These are phyloP conservation scores for Corythoichthys haematopterus DNA, from an alignment of 2,113 vertebrate species.

Conservation along the genomic window DNA sequence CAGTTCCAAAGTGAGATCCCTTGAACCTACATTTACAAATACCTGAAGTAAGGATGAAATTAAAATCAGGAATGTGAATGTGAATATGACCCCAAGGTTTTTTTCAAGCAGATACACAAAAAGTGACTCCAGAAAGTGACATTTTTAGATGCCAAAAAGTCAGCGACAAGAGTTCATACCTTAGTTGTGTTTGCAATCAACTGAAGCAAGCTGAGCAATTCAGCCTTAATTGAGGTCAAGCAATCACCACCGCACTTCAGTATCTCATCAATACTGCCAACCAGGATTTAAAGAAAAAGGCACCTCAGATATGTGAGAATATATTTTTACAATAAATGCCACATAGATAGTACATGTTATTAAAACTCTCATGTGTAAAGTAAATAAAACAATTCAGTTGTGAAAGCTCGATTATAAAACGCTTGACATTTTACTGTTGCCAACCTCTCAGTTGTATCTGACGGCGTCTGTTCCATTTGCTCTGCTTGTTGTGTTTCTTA, in stretches of 20 bases:
- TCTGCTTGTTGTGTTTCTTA: conserved; percentile 27
- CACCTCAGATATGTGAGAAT: background rate
- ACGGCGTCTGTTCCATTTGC: conserved; percentile 30
- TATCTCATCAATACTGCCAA: background rate
- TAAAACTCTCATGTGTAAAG: background rate
- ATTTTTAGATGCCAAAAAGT: no score
- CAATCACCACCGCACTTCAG: background rate
- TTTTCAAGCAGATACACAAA: no score
- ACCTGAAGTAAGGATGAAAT: no score
- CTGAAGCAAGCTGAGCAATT: no score
- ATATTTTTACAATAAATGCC: background rate
- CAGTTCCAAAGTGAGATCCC: no score
- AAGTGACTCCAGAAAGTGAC: no score
- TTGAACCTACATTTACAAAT: no score
- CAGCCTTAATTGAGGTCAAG: background rate
- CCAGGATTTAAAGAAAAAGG: background rate
- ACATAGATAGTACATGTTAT: background rate
- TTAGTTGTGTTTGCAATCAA: no score
- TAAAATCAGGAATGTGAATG: no score
- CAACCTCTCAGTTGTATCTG: conserved; percentile 11
- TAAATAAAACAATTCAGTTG: background rate
- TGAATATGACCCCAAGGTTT: no score
- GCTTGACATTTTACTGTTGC: conserved; percentile 21
- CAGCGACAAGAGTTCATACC: no score
- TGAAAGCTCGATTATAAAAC: background rate